phyloP scores from a whole-genome alignment of 2,113 vertebrate species.

The Catharus bicknelli region DNA sequence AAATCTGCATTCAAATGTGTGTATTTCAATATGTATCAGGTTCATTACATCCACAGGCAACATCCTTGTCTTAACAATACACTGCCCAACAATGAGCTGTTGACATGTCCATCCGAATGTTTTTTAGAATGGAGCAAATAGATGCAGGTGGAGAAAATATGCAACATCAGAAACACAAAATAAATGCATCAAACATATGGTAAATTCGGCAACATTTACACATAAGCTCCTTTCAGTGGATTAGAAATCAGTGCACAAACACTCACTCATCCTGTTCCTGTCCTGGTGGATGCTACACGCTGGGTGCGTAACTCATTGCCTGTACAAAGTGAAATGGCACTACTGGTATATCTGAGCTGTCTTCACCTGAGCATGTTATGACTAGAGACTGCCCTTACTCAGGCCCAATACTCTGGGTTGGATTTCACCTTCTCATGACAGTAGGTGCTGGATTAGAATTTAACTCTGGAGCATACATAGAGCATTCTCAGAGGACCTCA shows the following conservation, averaged over 20 bases:
- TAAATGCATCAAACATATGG: background rate
- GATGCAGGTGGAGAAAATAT: background rate
- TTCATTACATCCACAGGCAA: background rate
- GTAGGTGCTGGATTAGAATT: background rate
- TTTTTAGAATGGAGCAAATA: background rate
- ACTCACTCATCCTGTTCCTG: background rate
- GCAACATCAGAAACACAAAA: background rate
- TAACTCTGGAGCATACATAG: background rate
- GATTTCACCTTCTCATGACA: background rate
- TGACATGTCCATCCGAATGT: fast-evolving
- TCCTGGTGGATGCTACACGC: no score
- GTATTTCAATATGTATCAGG: background rate
- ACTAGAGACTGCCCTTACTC: background rate
- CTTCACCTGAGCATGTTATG: background rate
- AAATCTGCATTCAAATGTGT: background rate
- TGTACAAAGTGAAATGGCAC: background rate
- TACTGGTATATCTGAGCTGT: background rate
- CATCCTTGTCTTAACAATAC: background rate
- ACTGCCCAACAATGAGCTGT: background rate
- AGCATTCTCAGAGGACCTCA: background rate
- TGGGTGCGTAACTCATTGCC: background rate
- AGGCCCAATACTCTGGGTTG: background rate
- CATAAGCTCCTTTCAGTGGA: background rate
- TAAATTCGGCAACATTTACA: background rate
- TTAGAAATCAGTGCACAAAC: background rate